Percentiles rank a stretch among this genome's conserved stretches.
Evolutionary conservation across 1,140 invertebrate species (phyloP).

Genomic region (Leptinotarsa lineolata): DNA sequence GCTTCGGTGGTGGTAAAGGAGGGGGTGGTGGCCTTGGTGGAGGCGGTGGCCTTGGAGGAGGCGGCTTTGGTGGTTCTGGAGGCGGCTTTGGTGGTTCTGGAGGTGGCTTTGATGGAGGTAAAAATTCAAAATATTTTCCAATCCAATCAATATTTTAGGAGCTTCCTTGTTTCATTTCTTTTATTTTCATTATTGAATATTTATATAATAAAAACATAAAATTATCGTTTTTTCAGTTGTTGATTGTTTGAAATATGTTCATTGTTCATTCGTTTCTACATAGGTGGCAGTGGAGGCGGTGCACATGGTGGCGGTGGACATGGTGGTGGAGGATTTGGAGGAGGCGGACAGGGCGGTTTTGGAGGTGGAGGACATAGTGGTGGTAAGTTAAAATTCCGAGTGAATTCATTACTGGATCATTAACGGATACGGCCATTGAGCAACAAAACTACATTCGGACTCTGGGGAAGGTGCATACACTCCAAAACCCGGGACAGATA

Average conservation of each 20-base stretch:
- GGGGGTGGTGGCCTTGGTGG: background rate
- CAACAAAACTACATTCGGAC: too few relatives aligned
- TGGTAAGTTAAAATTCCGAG: background rate
- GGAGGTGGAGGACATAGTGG: conserved; percentile 1
- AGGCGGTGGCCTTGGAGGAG: background rate
- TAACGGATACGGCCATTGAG: too few relatives aligned
- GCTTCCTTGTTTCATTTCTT: background rate
- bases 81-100: background rate
- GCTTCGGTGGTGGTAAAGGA: conserved; percentile 13
- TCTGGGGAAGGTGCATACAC: too few relatives aligned
- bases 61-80: background rate
- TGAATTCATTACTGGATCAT: too few relatives aligned
- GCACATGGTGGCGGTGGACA: conserved; percentile 8
- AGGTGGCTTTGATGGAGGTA: background rate
- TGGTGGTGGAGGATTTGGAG: background rate
- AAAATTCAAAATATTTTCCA: background rate
- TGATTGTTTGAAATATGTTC: background rate
- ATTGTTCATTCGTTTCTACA: background rate
- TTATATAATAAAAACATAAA: too few relatives aligned
- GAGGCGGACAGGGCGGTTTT: background rate
- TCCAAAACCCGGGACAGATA: too few relatives aligned
- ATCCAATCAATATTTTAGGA: background rate
- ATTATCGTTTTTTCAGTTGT: background rate
- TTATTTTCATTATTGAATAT: too few relatives aligned
- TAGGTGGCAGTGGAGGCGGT: background rate